Base-by-base conservation (phyloP, 2,888 invertebrate genomes). In the Dyspetes luteomarginatus region DNA sequence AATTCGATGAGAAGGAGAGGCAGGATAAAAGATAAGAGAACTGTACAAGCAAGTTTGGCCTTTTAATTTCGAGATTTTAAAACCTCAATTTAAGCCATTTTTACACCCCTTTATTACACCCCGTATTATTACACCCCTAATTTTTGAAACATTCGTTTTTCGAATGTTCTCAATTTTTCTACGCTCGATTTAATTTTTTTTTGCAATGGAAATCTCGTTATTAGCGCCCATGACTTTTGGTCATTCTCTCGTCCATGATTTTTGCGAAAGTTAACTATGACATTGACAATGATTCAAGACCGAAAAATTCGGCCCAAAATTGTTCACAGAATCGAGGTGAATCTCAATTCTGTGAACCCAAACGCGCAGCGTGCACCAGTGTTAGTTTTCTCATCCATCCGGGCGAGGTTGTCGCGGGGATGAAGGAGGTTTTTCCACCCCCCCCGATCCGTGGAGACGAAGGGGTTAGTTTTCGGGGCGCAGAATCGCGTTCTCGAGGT, bases 401-500 rank as follows among this genome's bases (percentile, higher is more conserved):
- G 77, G 77, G 81, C 68, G 81, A 81, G 73, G 74, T 74, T 45
- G 56, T 69, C 64, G 24, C 36, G 48, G 60, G 69, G 15, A 4
- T 52, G 36, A 4, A 26, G 62, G 77, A 58, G 73, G 41, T 71
- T 43, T n/a, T 36, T 41, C 24, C 12, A 41, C 48, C 52, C 72
- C 22, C 43, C 67, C 15, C 43, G 64, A 41, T 15, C 56, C 64
- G 55, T n/a, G 43, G 30, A 2, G 15, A 43, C 9, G 55, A 22
- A 69, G 67, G 75, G 71, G 48, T 52, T 50, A n/a, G 45, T 69
- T 71, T 62, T 62, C 36, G 78, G 69, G 48, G 90, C 90, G 90
- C 90, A 90, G 88, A 85, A 87, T 87, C 90, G 87, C 83, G 84
- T 26, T n/a, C 64, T 68, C 83, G 82, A 69, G 55, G 80, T 83